Evolutionary conservation across 2,113 vertebrate genomes (phyloP), one percentile per base, ranked within the genome.

Genomic region (Pao palembangensis): DNA sequence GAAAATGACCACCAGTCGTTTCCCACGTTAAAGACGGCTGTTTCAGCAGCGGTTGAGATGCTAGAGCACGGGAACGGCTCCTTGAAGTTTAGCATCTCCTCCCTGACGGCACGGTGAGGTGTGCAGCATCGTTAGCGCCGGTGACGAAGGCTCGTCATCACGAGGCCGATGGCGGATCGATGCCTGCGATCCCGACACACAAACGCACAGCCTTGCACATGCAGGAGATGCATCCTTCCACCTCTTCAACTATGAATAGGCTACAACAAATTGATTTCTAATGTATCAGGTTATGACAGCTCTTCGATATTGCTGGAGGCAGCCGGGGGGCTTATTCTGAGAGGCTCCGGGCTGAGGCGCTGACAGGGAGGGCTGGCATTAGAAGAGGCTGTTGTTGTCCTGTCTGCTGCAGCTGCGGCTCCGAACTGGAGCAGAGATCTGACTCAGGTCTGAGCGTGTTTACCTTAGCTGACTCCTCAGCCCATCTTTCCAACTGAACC

Each of bases 201-300:
- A 23, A 61, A 58, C 60, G 34, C 69, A 48, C 16, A 72, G 64
- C 73, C 69, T 54, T 58, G 67, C 51, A 0, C 71, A 56, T 71
- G 74, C 23, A n/a, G 51, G 64, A 28, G 75, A 76, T 67, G 73
- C 64, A 54, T 71, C 66, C 72, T 65, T 78, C 61, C 73, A 38
- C 67, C 55, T 61, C 62, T 74, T 83, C 75, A 82, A 82, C 75
- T 72, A 81, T 75, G 81, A 75, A 81, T 63, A 66, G 63, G 55
- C 64, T 76, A 73, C 75, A 83, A 71, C 66, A 55, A 82, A 80
- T 85, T 78, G 77, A 80, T 86, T 84, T 81, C 79, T 87, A 82
- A 86, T 88, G 77, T 73, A 82, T 84, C 75, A 85, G 75, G 58
- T 75, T 78, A 79, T 89, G 86, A 84, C 86, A 84, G 82, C 68